Percentiles rank a stretch among this genome's conserved stretches.
phyloP scores from a whole-genome alignment of 2,113 vertebrate species.

The Camarhynchus parvulus region DNA sequence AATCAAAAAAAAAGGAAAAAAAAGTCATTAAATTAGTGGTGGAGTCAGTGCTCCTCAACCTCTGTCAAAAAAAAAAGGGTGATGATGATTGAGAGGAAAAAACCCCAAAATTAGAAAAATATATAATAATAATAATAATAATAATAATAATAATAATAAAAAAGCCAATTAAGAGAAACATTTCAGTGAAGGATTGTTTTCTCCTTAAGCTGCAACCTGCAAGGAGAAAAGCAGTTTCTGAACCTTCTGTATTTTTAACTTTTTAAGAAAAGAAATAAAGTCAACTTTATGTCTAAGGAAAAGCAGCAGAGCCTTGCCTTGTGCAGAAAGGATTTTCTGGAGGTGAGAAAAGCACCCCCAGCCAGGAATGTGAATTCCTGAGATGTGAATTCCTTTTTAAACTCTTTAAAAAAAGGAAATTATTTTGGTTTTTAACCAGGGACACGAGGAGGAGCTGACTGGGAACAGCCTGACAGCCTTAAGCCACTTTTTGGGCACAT shows the following conservation, averaged over 20 bases:
- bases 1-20: background rate
- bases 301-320: constrained; percentile 75
- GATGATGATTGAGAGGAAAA: constrained; percentile 60
- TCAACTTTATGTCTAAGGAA: constrained; percentile 75
- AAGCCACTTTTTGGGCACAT: constrained; percentile 54
- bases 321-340: constrained; percentile 54
- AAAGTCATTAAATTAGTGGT: constrained; percentile 59
- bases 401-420: background rate
- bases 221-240: constrained; percentile 71
- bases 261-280: constrained; percentile 70
- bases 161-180: constrained; percentile 50
- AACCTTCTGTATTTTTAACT: constrained; percentile 76
- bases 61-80: constrained; percentile 58
- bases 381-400: background rate
- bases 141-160: constrained; percentile 13
- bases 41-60: constrained; percentile 70
- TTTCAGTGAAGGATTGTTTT: constrained; percentile 80
- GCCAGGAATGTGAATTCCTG: background rate
- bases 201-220: constrained; percentile 68
- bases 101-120: background rate
- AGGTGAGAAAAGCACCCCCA: constrained; percentile 50
- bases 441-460: constrained; percentile 29
- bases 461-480: constrained; percentile 64
- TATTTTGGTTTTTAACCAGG: background rate
- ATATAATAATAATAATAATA: constrained; percentile 1